Conservation (phyloP, 1,140 invertebrate species). For the Trialeurodes vaporariorum region DNA sequence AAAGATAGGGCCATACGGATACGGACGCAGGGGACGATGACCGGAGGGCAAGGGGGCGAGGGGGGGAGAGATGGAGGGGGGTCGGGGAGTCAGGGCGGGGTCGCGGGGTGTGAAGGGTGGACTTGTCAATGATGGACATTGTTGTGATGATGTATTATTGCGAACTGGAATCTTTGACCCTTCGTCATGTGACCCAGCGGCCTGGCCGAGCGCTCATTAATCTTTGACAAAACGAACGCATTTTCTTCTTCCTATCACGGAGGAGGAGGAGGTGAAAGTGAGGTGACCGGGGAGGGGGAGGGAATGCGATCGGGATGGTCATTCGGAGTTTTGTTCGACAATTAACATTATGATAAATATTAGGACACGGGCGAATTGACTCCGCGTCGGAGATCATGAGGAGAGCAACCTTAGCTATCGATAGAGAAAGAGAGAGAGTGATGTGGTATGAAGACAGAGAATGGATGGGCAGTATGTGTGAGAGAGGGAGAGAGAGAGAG, state of each 20-base stretch:
- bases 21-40: background rate
- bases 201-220: background rate
- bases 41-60: background rate
- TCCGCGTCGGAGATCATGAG: background rate
- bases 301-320: background rate
- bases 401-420: no score
- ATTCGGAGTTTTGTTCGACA: background rate
- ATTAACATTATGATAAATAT: slow-evolving; percentile 1
- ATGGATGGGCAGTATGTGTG: no score
- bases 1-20: no score
- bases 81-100: no score
- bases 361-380: background rate
- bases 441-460: no score
- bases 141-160: background rate
- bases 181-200: background rate
- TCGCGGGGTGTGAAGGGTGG: no score
- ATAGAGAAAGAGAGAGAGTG: no score
- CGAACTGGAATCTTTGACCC: background rate
- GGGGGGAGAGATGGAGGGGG: background rate
- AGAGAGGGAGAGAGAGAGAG: no score
- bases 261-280: background rate
- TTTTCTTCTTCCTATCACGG: no score
- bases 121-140: background rate
- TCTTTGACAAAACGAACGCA: no score
- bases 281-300: background rate